Conservation (phyloP, 2,113 vertebrate genomes). For the Narcine bancroftii region DNA sequence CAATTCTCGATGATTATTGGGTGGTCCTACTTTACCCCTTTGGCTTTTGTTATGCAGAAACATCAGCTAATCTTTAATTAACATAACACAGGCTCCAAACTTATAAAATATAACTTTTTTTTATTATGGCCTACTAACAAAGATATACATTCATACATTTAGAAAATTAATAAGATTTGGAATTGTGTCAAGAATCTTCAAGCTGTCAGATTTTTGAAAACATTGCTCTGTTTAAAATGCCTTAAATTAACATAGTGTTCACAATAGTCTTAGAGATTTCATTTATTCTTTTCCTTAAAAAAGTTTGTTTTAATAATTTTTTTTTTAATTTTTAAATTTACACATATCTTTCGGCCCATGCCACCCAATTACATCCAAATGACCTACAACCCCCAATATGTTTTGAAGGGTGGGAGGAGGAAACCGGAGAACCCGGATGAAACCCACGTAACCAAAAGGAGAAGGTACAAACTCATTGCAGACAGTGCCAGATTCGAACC, state of each 20-base stretch:
- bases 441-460: no score
- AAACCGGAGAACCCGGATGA: no score
- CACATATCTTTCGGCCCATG: no score
- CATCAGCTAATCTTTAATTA: background rate
- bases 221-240: slow-evolving; percentile 22
- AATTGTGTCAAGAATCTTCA: slow-evolving; percentile 14
- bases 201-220: slow-evolving; percentile 20
- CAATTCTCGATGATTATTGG: no score
- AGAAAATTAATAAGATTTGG: slow-evolving; percentile 26
- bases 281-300: background rate
- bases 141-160: slow-evolving; percentile 14
- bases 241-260: background rate
- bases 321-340: no score
- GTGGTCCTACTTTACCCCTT: no score
- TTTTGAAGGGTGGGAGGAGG: no score
- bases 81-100: background rate
- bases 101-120: background rate
- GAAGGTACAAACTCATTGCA: no score
- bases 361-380: no score
- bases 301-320: background rate
- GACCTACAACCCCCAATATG: no score
- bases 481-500: no score
- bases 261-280: background rate
- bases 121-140: background rate
- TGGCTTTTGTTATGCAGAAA: background rate